These are phyloP conservation scores for Listronotus bonariensis DNA, from an alignment of 1,140 invertebrate species.

Conservation along the genomic window DNA sequence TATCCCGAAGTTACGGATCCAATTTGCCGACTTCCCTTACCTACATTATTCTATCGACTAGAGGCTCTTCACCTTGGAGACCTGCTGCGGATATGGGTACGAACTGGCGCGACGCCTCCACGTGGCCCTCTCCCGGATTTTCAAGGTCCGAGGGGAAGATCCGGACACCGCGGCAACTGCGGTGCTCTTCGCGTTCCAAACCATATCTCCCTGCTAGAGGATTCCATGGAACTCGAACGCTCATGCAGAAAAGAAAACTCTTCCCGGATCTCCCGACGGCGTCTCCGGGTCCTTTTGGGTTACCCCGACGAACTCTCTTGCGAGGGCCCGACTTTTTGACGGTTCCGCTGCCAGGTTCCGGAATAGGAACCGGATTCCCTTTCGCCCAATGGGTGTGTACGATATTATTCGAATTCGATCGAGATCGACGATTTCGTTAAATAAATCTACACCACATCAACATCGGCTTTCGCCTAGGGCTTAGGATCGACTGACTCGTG, in stretches of 20 bases:
- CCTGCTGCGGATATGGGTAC: slow-evolving; percentile 76
- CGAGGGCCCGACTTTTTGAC: slow-evolving; percentile 67
- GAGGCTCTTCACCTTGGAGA: slow-evolving; percentile 89
- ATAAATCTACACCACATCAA: slow-evolving; percentile 53
- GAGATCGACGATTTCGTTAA: background rate
- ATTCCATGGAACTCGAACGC: slow-evolving; percentile 72
- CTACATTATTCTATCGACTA: slow-evolving; percentile 89
- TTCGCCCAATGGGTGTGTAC: slow-evolving; percentile 60
- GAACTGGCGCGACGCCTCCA: slow-evolving; percentile 68
- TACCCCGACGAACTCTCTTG: slow-evolving; percentile 62
- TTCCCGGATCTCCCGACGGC: slow-evolving; percentile 69
- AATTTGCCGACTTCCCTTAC: slow-evolving; percentile 81
- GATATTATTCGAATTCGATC: slow-evolving; percentile 3
- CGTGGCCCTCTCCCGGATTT: slow-evolving; percentile 75
- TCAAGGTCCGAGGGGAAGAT: slow-evolving; percentile 64
- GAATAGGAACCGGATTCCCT: slow-evolving; percentile 76
- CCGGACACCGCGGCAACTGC: slow-evolving; percentile 68
- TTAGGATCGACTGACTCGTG: slow-evolving; percentile 88
- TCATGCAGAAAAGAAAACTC: slow-evolving; percentile 57
- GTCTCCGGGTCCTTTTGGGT: slow-evolving; percentile 74
- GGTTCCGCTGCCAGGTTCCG: slow-evolving; percentile 74
- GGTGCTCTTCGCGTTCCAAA: slow-evolving; percentile 72
- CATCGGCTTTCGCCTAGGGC: slow-evolving; percentile 68
- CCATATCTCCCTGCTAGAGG: slow-evolving; percentile 68
- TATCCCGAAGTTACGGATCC: slow-evolving; percentile 82